Base-by-base conservation (phyloP, 2,797 vertebrate genomes). In the Acipenser oxyrinchus region DNA sequence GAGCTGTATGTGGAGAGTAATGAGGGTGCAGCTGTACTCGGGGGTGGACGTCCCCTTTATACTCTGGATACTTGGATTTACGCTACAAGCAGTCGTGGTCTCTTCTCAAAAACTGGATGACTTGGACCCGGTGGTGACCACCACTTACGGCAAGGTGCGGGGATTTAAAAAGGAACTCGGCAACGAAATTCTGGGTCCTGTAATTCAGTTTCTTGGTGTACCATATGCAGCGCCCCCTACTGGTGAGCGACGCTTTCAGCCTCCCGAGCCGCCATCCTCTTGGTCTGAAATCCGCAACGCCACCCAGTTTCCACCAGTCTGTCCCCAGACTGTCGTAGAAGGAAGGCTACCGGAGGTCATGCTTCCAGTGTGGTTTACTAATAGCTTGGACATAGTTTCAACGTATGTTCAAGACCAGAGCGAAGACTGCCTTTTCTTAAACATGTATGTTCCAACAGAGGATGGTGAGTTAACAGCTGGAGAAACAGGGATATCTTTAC, bases 281-380 rank as follows among this genome's bases (percentile, higher is more conserved):
- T 99, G 96, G 96, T 84, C 93, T 6, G 94, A 96, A 70, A 81
- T 93, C 73, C 94, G 89, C 81, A 99, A 99, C 13, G 91, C 95
- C 63, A 97, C 96, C 6, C 96, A 94, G 68, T 97, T 98, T 79
- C 94, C 89, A 69, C 93, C 96, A 0, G 96, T 98, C 60, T 99
- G 96, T 81, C 96, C 96, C 49, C 96, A 99, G 86, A 99, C 93
- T 83, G 94, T 99, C 77, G 87, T 98, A 71, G 95, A 98, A 75
- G 96, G 96, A 78, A 91, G 95, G 63, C 78, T 99, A 74, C 96
- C 96, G 0, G 96, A 99, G 78, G 95, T 99, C 76, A 99, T 99
- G 96, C 91, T 99, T 78, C 96, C 96, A 0, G 95, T 99, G 74
- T 99, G 96, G 96, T 99, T 99, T 87, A 97, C 95, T 79, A 97